Evolutionary conservation across 2,888 invertebrate species (phyloP), one percentile per base, ranked within the genome.

Genomic region (Antheraea yamamai): DNA sequence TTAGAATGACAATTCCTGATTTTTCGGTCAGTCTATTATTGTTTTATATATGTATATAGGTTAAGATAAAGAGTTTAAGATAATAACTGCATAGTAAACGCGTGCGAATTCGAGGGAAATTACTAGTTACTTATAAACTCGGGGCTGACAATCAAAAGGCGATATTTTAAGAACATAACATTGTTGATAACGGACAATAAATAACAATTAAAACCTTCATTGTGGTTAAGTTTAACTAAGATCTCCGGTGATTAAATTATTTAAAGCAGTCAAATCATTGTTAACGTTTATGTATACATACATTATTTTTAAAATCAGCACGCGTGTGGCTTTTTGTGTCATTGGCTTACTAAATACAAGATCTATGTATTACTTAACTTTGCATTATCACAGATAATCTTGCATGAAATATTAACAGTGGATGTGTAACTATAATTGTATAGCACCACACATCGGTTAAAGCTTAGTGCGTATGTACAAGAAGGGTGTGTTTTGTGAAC

Each of bases 311-410:
- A 64, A 39, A 16, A 68, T 20, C 30, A 68, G 20, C 18, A 39
- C 30, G 8, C 26, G 68, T 16, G 30, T 68, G 68, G 68, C 68
- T 68, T 82, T 78, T 78, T 83, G 16, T 35, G 68, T 68, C 68
- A 68, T 68, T 68, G 26, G 35, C 68, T 68, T 68, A 68, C 30
- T 61, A 68, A 68, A 68, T 68, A 68, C 61, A 35, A 30, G 35
- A 68, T 68, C 35, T 68, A 68, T 68, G 35, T 66, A 30, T 35
- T 35, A 35, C 35, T 20, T 68, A 35, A 70, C 70, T 70, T 68
- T 70, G 70, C 39, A 70, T 70, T 39, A 2, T 70, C 35, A 68
- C 68, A 35, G 6, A 30, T 70, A 39, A 70, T 39, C 8, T 39
- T 39, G 70, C 70, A 70, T 70, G 70, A 70, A 0, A 39, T 39